phyloP scores from a whole-genome alignment of 2,888 invertebrate genomes.

The Onthophagus sagittarius region DNA sequence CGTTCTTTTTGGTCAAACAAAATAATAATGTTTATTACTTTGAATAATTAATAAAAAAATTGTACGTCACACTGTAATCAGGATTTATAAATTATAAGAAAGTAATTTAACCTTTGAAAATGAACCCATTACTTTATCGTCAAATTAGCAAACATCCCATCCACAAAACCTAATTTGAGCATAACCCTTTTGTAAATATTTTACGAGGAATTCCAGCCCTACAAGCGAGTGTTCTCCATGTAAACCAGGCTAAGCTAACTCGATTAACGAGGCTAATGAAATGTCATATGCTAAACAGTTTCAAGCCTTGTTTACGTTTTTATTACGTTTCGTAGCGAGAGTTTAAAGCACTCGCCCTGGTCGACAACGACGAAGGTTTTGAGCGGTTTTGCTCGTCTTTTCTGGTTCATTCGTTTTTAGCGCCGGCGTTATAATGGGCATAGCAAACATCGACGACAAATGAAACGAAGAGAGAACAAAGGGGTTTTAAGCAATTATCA shows the following conservation, averaged over 20 bases:
- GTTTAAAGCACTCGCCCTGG: not conserved
- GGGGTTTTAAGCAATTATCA: not conserved
- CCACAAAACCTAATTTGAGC: not conserved
- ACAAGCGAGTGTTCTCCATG: not conserved
- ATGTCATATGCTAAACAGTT: conserved; percentile 31
- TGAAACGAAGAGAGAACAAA: not conserved
- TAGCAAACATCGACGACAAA: not conserved
- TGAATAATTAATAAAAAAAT: not conserved
- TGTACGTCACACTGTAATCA: not conserved
- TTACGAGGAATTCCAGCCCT: not conserved
- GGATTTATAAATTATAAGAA: not conserved
- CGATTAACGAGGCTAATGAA: conserved; percentile 31
- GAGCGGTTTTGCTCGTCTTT: not conserved
- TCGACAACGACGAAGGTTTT: not conserved
- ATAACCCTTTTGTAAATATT: not conserved
- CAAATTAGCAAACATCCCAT: not conserved
- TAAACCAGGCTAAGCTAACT: conserved; percentile 20
- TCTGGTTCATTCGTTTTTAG: not conserved
- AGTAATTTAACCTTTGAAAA: not conserved
- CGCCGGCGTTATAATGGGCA: not conserved
- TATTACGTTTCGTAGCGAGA: conserved; percentile 24
- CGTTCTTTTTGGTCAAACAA: too few relatives aligned
- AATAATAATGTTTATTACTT: too few relatives aligned
- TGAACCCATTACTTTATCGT: not conserved
- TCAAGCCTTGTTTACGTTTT: conserved; percentile 29